phyloP scores from a whole-genome alignment of 2,797 vertebrate species.

The Leucoraja ocellata region DNA sequence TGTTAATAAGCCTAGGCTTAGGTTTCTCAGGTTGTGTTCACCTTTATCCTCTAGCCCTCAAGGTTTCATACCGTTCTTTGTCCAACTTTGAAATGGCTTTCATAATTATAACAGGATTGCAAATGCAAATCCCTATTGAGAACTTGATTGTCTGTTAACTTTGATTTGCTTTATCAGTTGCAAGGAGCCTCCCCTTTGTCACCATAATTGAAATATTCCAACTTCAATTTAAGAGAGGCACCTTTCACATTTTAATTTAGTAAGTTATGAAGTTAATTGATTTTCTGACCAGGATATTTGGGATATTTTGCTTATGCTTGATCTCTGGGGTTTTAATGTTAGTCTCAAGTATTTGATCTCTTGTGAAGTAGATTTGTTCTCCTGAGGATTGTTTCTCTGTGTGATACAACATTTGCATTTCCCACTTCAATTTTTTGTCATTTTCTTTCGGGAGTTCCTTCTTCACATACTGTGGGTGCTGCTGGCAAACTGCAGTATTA shows the following conservation, averaged over 20 bases:
- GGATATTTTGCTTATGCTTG: neutral
- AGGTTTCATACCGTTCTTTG: neutral
- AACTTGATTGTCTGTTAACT: neutral
- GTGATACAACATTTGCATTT: neutral
- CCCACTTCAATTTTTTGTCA: neutral
- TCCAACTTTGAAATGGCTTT: neutral
- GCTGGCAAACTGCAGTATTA: too few relatives aligned
- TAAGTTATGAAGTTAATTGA: neutral
- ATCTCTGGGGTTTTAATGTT: neutral
- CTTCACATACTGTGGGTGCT: too few relatives aligned
- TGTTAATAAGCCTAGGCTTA: neutral
- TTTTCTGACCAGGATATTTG: neutral
- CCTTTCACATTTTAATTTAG: neutral
- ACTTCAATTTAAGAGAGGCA: neutral
- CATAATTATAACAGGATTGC: neutral
- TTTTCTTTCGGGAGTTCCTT: neutral
- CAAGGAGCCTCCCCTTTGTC: neutral
- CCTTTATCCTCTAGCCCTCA: neutral
- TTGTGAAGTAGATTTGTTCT: neutral
- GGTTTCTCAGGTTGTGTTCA: neutral
- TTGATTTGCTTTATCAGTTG: neutral
- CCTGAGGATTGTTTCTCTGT: neutral
- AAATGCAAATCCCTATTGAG: neutral
- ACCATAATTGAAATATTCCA: neutral
- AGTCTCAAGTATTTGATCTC: neutral